Evolutionary conservation across 2,797 vertebrate genomes (phyloP), one percentile per base, ranked within the genome.

Genomic region (Morelia viridis): DNA sequence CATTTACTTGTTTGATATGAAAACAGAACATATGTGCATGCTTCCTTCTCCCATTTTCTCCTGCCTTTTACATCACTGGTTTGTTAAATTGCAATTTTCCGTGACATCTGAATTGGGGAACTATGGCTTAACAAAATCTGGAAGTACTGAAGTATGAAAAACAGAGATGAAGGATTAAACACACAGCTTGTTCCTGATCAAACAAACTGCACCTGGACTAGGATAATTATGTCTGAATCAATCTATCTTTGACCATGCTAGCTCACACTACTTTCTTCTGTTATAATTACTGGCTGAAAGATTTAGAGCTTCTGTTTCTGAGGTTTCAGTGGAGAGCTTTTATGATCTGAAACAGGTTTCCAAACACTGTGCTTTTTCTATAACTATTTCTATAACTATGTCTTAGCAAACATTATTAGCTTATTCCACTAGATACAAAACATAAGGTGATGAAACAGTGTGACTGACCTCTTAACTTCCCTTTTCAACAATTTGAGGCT

Each of bases 171-270:
- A 10, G 26, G 76, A 56, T n/a, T 12, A 68, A 56, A 22, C 28
- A 50, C 28, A 46, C 58, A 61, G 15, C 24, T 22, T 28, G 57
- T 17, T 6, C 5, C 58, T 84, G 26, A 28, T 24, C 68, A 11
- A 56, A 56, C 15, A 89, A 68, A 71, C 64, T 11, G 35, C 58
- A 83, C 24, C 17, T 46, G 7, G 68, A 89, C n/a, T 26, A 22
- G n/a, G 65, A 76, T 71, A 89, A 71, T 89, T 31, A 35, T 71
- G n/a, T 76, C 53, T 89, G 53, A 87, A 87, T 41, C 50, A 80
- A 41, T 80, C 19, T 83, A 53, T 90, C 76, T 17, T 41, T 58
- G 65, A 76, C n/a, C 3, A 58, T 76, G 31, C 4, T 35, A 57
- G 22, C n/a, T 35, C 28, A 80, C 8, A 60, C 15, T 58, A 50